Evolutionary conservation across 2,113 vertebrate species (phyloP), one percentile per base, ranked within the genome.

Genomic region (Trichechus manatus): DNA sequence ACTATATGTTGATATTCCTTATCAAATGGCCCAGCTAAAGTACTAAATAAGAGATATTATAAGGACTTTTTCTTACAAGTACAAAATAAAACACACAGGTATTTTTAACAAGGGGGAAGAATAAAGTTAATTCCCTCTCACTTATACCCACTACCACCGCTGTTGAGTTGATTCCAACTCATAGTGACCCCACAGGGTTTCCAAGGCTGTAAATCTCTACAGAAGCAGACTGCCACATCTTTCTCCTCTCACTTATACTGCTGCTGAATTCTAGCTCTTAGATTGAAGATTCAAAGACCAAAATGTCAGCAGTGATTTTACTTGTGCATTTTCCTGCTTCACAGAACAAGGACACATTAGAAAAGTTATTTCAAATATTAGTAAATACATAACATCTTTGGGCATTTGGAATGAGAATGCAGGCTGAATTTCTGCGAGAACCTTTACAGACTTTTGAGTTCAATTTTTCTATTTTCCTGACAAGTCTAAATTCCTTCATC

Each of bases 301-400:
- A 83, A 87, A 68, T 14, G 39, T 31, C 78, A 90, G 77, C 68
- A 85, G 15, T 89, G 9, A 82, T 42, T 56, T 85, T 81, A 63
- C 44, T 20, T 44, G 63, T 31, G 15, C 2, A 29, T 89, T 93
- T 89, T 66, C 59, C 89, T 87, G 42, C 53, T 90, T 75, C 63
- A 72, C 3, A 89, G 64, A 88, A 82, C 74, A 87, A 79, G 36
- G 53, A 56, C 3, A 31, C 20, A 17, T 94, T 44, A 89, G 56
- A 91, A 91, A 78, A 29, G 27, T 68, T 72, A 90, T 84, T 53
- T 95, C 87, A 83, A 78, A 68, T 44, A 75, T 47, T 50, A 89
- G 63, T 31, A 9, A 63, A 36, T 15, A 44, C 5, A 87, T 61
- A 44, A 9, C 17, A 89, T 64, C 70, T 33, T 77, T 5, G 36